Evolutionary conservation across 2,797 vertebrate species (phyloP).

Genomic region (Danio kyathit): DNA sequence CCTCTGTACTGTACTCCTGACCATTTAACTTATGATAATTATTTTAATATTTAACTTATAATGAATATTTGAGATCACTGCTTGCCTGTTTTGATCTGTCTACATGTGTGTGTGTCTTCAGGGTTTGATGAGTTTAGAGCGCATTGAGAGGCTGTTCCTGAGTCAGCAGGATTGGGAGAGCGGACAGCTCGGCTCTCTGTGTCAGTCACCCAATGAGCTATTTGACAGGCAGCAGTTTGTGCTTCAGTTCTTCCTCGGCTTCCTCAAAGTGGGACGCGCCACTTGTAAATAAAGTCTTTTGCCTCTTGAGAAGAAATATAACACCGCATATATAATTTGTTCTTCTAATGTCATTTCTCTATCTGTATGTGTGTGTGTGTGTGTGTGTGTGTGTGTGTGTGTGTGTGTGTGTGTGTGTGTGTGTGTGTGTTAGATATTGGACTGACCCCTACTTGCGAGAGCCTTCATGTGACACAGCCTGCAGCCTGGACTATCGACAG

Average conservation of each 20-base stretch:
- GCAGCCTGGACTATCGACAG: conserved; percentile 75
- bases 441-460: conserved; percentile 76
- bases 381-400: neutral
- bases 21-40: neutral
- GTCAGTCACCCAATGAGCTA: conserved; percentile 50
- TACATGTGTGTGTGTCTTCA: conserved; percentile 55
- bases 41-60: no score
- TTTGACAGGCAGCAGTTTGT: conserved; percentile 78
- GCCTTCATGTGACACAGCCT: conserved; percentile 73
- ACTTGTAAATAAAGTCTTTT: conserved; percentile 68
- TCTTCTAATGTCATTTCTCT: neutral
- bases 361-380: conserved; percentile 11
- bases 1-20: neutral
- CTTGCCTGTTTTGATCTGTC: conserved; percentile 13
- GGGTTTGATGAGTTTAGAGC: conserved; percentile 77
- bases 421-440: conserved; percentile 58
- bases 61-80: neutral
- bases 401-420: no score
- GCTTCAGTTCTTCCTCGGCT: conserved; percentile 80
- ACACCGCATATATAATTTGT: neutral
- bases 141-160: conserved; percentile 80
- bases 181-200: conserved; percentile 70
- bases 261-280: conserved; percentile 64
- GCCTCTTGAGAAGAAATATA: neutral
- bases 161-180: conserved; percentile 77